Percentiles rank a stretch among this genome's conserved stretches.
Conservation (phyloP, 1,140 invertebrate genomes). For the Mamestra configurata region DNA sequence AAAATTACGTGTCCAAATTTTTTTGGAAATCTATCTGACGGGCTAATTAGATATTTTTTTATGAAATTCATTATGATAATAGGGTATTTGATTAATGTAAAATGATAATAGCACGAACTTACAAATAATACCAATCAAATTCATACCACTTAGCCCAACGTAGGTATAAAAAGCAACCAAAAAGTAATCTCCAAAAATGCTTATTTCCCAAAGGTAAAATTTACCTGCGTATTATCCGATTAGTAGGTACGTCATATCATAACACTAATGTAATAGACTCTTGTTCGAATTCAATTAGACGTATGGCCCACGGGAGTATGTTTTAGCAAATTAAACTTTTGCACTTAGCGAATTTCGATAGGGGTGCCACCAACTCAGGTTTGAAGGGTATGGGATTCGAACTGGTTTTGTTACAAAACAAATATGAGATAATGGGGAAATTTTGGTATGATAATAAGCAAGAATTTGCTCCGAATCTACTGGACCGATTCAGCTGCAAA, state of each 20-base stretch:
- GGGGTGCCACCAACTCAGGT: not conserved
- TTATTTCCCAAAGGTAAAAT: not conserved
- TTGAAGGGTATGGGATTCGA: too few species aligned
- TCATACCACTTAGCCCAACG: not conserved
- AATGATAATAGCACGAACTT: not conserved
- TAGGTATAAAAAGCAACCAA: not conserved
- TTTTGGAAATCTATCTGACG: too few species aligned
- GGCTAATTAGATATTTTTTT: too few species aligned
- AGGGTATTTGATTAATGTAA: too few species aligned
- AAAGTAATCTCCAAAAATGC: not conserved
- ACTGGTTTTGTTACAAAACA: too few species aligned
- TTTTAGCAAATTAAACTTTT: conserved; percentile 40
- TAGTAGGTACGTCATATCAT: not conserved
- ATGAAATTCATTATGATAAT: too few species aligned
- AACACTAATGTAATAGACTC: conserved; percentile 1
- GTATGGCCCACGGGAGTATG: not conserved
- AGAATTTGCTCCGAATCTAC: too few species aligned
- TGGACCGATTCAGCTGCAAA: too few species aligned
- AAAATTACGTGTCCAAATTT: too few species aligned
- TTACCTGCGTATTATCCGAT: not conserved
- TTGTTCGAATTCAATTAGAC: conserved; percentile 10
- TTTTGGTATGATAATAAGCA: too few species aligned
- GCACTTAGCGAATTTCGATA: not conserved
- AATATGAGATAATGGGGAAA: too few species aligned
- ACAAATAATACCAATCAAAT: not conserved